Evolutionary conservation across 2,797 vertebrate species (phyloP).

Genomic region (Coregonus sp.): DNA sequence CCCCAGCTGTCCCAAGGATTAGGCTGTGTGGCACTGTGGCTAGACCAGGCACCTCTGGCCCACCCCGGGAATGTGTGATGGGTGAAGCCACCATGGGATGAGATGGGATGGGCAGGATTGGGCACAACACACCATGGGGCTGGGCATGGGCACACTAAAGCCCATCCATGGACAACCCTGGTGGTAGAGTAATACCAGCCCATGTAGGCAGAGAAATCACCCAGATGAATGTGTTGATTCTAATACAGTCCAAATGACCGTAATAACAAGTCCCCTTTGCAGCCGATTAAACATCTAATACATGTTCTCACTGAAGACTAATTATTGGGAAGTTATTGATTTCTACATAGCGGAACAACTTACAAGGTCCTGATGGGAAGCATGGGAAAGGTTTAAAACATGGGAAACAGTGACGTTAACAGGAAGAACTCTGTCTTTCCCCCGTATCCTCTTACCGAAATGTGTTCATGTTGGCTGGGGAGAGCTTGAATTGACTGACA

Average conservation of each 20-base stretch:
- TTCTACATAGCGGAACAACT: constrained; percentile 18
- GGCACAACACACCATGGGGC: constrained; percentile 25
- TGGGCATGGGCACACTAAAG: constrained; percentile 5
- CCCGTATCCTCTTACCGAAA: constrained; percentile 60
- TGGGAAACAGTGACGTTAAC: constrained; percentile 62
- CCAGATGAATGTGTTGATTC: not conserved
- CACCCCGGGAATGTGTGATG: constrained; percentile 62
- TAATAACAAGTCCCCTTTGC: constrained; percentile 6
- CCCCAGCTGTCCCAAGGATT: constrained; percentile 82
- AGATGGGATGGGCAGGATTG: constrained; percentile 44
- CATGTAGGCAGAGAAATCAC: too few species aligned
- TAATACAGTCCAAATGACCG: not conserved
- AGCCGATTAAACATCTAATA: not conserved
- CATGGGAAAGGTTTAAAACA: constrained; percentile 54
- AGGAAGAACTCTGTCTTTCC: constrained; percentile 62
- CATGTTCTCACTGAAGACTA: constrained; percentile 20
- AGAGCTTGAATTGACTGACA: constrained; percentile 59
- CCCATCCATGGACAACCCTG: too few species aligned
- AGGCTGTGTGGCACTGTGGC: constrained; percentile 74
- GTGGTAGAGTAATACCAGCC: too few species aligned
- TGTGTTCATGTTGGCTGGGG: constrained; percentile 60
- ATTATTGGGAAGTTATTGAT: constrained; percentile 25
- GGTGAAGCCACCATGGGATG: constrained; percentile 18
- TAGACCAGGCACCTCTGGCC: constrained; percentile 75
- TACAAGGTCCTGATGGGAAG: constrained; percentile 19